Percentiles rank a stretch among this genome's conserved stretches.
Conservation (phyloP, 2,113 vertebrate genomes). For the Pseudopipra pipra region DNA sequence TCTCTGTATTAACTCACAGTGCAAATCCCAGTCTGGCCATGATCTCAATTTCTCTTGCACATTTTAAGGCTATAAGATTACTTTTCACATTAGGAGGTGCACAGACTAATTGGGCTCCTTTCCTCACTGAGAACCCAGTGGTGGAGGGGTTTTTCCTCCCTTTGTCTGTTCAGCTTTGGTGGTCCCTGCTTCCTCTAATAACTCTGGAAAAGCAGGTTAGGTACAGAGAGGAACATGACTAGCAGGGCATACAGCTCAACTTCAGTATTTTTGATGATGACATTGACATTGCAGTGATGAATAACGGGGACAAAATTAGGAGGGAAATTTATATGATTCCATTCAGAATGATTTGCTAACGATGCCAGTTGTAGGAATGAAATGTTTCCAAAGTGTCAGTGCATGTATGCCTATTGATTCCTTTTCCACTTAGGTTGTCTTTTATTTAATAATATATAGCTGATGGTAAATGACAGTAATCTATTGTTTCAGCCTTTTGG, state of each 20-base stretch:
- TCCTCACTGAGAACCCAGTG: background rate
- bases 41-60: background rate
- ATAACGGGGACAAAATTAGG: background rate
- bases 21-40: background rate
- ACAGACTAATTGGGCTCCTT: background rate
- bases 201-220: background rate
- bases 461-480: background rate
- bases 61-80: background rate
- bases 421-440: background rate
- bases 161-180: background rate
- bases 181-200: background rate
- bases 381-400: background rate
- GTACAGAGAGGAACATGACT: background rate
- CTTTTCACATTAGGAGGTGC: background rate
- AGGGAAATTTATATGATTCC: background rate
- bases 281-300: background rate
- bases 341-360: background rate
- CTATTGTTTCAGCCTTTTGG: background rate
- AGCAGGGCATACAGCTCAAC: background rate
- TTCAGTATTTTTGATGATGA: background rate
- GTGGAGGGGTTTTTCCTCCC: background rate
- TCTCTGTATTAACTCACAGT: background rate
- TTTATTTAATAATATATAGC: background rate
- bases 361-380: background rate
- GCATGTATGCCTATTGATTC: background rate